Percentiles rank a stretch among this genome's conserved stretches.
Conservation (phyloP, 2,113 vertebrate species). For the Accipiter virgatus region DNA sequence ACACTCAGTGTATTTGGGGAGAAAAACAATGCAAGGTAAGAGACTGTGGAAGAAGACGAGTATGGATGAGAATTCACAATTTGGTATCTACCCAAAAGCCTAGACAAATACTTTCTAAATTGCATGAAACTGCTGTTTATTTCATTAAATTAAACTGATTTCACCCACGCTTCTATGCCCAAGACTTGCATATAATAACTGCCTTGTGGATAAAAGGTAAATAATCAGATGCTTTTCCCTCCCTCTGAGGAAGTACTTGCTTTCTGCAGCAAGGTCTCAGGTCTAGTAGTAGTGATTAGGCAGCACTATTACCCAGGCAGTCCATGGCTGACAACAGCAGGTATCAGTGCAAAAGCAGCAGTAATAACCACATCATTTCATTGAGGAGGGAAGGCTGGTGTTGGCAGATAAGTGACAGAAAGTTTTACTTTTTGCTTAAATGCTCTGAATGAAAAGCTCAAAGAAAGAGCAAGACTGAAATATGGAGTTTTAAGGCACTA, state of each 20-base stretch:
- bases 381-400: background rate
- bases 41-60: background rate
- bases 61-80: background rate
- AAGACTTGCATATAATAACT: background rate
- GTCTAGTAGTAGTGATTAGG: slow-evolving; percentile 20
- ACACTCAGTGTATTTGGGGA: background rate
- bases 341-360: slow-evolving; percentile 25
- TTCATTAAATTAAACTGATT: slow-evolving; percentile 19
- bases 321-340: slow-evolving; percentile 36
- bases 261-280: background rate
- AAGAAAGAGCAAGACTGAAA: slow-evolving; percentile 12
- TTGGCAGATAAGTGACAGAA: slow-evolving; percentile 51
- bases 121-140: background rate
- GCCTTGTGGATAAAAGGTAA: background rate
- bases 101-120: background rate
- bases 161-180: background rate
- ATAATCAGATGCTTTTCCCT: background rate
- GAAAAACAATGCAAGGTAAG: background rate
- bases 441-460: slow-evolving; percentile 12
- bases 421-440: slow-evolving; percentile 39
- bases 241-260: background rate
- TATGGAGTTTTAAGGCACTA: background rate
- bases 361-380: slow-evolving; percentile 9
- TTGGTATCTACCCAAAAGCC: background rate
- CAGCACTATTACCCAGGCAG: background rate